phyloP scores from a whole-genome alignment of 1,140 invertebrate species.

The Eumeta japonica region DNA sequence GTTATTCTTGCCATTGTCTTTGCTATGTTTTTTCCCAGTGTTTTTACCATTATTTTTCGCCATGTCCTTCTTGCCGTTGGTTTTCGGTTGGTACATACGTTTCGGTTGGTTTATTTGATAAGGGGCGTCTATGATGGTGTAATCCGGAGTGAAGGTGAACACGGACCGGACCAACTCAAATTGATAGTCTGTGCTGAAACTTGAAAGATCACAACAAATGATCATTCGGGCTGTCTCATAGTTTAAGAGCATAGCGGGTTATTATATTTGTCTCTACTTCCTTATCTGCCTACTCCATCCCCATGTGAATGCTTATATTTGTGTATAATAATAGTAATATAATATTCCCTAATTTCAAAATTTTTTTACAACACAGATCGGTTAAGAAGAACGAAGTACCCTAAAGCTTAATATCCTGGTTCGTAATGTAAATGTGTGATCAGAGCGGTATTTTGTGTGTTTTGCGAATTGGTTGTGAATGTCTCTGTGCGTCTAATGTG shows the following conservation, averaged over 20 bases:
- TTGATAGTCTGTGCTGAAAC: conserved; percentile 45
- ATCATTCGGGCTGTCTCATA: not conserved
- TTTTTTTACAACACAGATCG: too few species aligned
- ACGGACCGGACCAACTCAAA: conserved; percentile 37
- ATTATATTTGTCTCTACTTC: too few species aligned
- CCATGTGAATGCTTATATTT: not conserved
- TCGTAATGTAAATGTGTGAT: too few species aligned
- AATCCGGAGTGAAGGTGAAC: conserved; percentile 36
- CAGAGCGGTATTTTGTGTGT: too few species aligned
- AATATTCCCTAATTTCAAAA: too few species aligned
- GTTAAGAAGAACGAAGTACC: too few species aligned
- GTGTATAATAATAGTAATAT: not conserved
- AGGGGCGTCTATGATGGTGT: conserved; percentile 27
- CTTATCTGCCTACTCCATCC: too few species aligned
- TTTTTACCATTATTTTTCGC: not conserved
- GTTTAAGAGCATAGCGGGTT: too few species aligned
- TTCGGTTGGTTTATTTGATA: conserved; percentile 32
- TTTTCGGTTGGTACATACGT: conserved; percentile 24
- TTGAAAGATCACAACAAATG: conserved; percentile 9
- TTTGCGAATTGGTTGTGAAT: too few species aligned
- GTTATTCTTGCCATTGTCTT: not conserved
- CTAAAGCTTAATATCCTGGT: too few species aligned
- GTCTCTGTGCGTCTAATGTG: too few species aligned
- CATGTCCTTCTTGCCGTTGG: conserved; percentile 18
- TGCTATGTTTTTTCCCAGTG: not conserved